Base-by-base conservation (phyloP, 2,797 vertebrate species). In the Tamandua tetradactyla region DNA sequence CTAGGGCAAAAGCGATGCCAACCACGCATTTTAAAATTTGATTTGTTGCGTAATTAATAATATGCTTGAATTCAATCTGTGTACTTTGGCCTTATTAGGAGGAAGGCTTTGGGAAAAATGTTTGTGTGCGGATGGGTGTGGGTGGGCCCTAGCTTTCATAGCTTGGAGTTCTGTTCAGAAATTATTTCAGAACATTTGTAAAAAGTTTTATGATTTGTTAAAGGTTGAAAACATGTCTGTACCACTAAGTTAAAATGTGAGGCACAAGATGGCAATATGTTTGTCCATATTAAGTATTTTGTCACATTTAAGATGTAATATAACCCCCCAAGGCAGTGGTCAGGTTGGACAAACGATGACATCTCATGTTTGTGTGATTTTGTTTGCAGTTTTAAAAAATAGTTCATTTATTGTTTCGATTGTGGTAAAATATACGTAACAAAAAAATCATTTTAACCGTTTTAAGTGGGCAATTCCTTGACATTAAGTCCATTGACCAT, bases 41-140 rank as follows among this genome's bases (percentile, higher is more conserved):
- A 27, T 74, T 87, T 72, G 68, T 76, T 93, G 57, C 66, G 18
- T 82, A 64, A 88, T 64, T 74, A 74, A 80, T 82, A 62, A 90
- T 92, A 87, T 35, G 42, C 66, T 84, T 94, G 52, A 71, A 72
- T 94, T 87, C 61, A n/a, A 93, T 61, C 75, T 84, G 18, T 76
- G 52, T n/a, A 61, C 47, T 95, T 88, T 76, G 32, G 30, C 27
- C 35, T 0, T n/a, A 40, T 61, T 59, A 87, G 49, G 69, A 89
- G 83, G 57, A 94, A 86, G 22, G 22, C 49, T 74, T 71, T 0
- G 22, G 44, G 37, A 47, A 23, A 84, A 92, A 61, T 47, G 49
- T 0, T 1, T 59, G 35, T 44, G 35, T 10, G 8, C 15, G 8
- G 9, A 5, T 42, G 37, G 55, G 3, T 32, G 13, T n/a, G 62